phyloP scores from a whole-genome alignment of 2,888 invertebrate species.

The Melanostoma mellinum region DNA sequence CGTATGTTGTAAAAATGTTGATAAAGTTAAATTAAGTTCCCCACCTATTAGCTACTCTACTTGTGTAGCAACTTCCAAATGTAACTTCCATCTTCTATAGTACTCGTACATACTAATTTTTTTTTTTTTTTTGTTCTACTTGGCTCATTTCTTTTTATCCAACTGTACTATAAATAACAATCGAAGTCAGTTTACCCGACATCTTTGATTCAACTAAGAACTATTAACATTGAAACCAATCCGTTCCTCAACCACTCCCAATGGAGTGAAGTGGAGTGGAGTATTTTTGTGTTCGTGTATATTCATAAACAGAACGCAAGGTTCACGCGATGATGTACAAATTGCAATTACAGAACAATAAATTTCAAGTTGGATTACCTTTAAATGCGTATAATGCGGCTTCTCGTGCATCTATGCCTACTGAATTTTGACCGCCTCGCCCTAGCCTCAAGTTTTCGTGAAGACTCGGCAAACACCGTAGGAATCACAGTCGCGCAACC shows the following conservation, averaged over 20 bases:
- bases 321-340: constrained; percentile 58
- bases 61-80: too few relatives aligned
- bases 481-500: constrained; percentile 42
- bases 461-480: constrained; percentile 20
- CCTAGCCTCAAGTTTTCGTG: constrained; percentile 19
- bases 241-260: constrained; percentile 4
- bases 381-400: constrained; percentile 20
- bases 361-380: constrained; percentile 59
- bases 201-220: constrained; percentile 30
- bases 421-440: constrained; percentile 27
- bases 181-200: constrained; percentile 12
- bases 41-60: too few relatives aligned
- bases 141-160: not conserved
- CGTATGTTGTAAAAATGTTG: too few relatives aligned
- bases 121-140: too few relatives aligned
- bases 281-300: not conserved
- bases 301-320: not conserved
- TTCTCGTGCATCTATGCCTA: constrained; percentile 29
- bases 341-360: constrained; percentile 67
- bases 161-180: constrained; percentile 24
- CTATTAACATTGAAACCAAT: constrained; percentile 32
- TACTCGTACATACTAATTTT: not conserved
- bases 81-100: too few relatives aligned
- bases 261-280: constrained; percentile 27
- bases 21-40: too few relatives aligned